These are phyloP conservation scores for Saccostrea glomerata DNA, from an alignment of 1,140 invertebrate genomes.

Conservation along the genomic window DNA sequence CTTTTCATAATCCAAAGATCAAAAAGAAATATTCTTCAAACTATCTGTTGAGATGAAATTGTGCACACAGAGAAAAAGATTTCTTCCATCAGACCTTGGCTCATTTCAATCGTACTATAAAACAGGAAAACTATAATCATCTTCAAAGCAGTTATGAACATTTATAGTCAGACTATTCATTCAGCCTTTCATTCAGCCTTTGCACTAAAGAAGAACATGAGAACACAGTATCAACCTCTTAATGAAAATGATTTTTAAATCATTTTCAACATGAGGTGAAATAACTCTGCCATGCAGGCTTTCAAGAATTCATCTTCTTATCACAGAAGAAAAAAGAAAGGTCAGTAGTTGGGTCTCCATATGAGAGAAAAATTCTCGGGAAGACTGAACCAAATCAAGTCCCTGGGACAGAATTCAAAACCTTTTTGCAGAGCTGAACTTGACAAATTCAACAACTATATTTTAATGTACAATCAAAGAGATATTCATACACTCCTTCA, in stretches of 20 bases:
- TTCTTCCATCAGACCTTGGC: not conserved
- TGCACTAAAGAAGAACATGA: slow-evolving; percentile 26
- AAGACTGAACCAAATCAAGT: slow-evolving; percentile 53
- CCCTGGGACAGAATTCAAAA: slow-evolving; percentile 29
- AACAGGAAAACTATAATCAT: not conserved
- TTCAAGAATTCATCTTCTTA: slow-evolving; percentile 37
- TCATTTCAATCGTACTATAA: slow-evolving; percentile 32
- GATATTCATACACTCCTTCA: too few relatives aligned
- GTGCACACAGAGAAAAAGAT: slow-evolving; percentile 2
- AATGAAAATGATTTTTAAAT: slow-evolving; percentile 23
- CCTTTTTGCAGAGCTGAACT: slow-evolving; percentile 33
- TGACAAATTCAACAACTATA: too few relatives aligned
- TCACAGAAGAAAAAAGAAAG: slow-evolving; percentile 62
- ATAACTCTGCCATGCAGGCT: slow-evolving; percentile 31
- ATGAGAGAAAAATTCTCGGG: slow-evolving; percentile 49
- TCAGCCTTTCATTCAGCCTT: not conserved
- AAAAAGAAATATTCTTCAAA: slow-evolving; percentile 35
- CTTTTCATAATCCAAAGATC: slow-evolving; percentile 33
- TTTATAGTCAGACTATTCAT: too few relatives aligned
- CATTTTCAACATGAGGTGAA: too few relatives aligned
- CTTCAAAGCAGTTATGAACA: too few relatives aligned
- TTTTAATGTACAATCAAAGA: too few relatives aligned
- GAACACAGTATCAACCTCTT: slow-evolving; percentile 42
- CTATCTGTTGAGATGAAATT: slow-evolving; percentile 34
- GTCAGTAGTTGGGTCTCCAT: slow-evolving; percentile 43